Conservation (phyloP, 2,797 vertebrate species). For the Lates japonicus region DNA sequence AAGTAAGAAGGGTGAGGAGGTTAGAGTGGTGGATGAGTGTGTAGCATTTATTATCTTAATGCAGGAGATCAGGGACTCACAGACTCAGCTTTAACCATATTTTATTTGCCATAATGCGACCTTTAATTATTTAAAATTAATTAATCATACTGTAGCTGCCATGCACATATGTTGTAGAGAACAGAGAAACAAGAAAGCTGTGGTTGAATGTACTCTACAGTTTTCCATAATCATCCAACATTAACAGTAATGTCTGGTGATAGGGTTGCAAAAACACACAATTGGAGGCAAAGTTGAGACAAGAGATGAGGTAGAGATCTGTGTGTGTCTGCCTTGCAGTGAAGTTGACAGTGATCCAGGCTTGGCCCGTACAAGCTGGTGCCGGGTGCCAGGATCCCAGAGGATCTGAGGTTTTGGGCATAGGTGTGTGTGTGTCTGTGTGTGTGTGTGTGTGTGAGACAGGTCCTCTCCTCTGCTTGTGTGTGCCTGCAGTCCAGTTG, state of each 20-base stretch:
- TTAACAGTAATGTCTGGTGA: neutral
- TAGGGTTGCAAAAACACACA: neutral
- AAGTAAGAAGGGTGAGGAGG: neutral
- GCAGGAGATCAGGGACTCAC: neutral
- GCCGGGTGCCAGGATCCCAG: slow-evolving; percentile 36
- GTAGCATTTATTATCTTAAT: neutral
- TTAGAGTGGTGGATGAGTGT: neutral
- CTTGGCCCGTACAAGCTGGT: slow-evolving; percentile 20
- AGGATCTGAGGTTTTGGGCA: slow-evolving; percentile 29
- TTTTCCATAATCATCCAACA: neutral
- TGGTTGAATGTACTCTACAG: neutral
- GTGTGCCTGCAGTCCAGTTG: slow-evolving; percentile 49
- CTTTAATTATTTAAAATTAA: neutral
- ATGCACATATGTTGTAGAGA: neutral
- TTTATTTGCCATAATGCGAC: neutral
- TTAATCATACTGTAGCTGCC: neutral
- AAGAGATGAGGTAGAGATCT: slow-evolving; percentile 7
- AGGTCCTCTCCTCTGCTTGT: slow-evolving; percentile 15
- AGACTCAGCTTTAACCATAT: neutral
- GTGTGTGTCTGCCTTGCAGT: neutral
- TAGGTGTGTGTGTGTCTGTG: slow-evolving; percentile 20
- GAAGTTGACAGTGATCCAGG: slow-evolving; percentile 42
- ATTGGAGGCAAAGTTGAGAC: neutral
- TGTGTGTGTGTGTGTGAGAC: slow-evolving; percentile 22
- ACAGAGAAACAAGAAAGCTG: neutral